Evolutionary conservation across 2,113 vertebrate genomes (phyloP), one percentile per base, ranked within the genome.

Genomic region (Agelaius tricolor): DNA sequence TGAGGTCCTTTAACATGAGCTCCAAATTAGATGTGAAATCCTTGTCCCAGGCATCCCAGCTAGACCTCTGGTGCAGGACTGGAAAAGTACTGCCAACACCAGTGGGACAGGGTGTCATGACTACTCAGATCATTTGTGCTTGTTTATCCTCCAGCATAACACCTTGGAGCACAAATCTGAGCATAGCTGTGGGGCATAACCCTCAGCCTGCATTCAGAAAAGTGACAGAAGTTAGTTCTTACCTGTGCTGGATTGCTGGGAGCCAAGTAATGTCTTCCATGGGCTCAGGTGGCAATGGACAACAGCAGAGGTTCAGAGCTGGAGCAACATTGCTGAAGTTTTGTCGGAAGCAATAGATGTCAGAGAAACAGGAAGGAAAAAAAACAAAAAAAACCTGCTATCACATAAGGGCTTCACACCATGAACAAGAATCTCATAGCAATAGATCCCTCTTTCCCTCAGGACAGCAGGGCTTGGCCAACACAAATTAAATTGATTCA

Each of bases 181-280:
- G 37, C n/a, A 10, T 7, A 77, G 11, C 20, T 80, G 13, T 61
- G 46, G n/a, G 16, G 49, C 4, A 5, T 39, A 75, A 41, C 19
- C 20, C n/a, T 49, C 65, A 71, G 9, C 35, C 27, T 67, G 21
- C 26, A 26, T 22, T 78, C 39, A 57, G 15, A 57, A 65, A 83
- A 89, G 35, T 39, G 24, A 44, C 30, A 84, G 33, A 47, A 89
- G 16, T 63, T 68, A 75, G 22, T 23, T 59, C 47, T 67, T 47
- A 0, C 0, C 20, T 43, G 15, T 35, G n/a, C 30, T 12, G 4
- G n/a, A 72, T 30, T 11, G 0, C 47, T 85, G 22, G 41, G 31
- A 79, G 26, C 46, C 35, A 51, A 49, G 35, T 14, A 68, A 41
- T 31, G 3, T 21, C 51, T 58, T 47, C 39, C 16, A 7, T 6